Base-by-base conservation (phyloP, 2,797 vertebrate genomes). In the Chiroxiphia lanceolata region DNA sequence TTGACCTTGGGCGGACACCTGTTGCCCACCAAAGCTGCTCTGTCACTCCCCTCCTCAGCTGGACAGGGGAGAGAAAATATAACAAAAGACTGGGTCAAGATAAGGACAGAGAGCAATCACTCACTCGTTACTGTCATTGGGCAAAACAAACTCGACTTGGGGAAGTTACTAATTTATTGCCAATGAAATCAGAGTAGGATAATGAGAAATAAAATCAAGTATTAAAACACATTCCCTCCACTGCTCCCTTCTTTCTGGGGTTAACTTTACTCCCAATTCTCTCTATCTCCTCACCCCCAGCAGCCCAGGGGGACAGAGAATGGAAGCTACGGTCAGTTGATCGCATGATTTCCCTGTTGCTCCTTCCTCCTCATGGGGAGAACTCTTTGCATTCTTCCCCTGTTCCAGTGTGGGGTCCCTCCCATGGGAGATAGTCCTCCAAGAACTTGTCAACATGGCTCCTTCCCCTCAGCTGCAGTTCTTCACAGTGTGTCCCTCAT, bases 391-490 rank as follows among this genome's bases (percentile, higher is more conserved):
- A 31, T 10, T 54, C 25, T 61, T 67, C 40, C 40, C 8, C 36
- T 83, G 13, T 17, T 51, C 26, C 38, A 42, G 3, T 31, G 17
- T 38, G 13, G 23, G 26, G 29, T 22, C 29, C 22, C 29, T 80
- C 38, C 38, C 14, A 14, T 11, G 31, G 16, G 15, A 67, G 10
- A 18, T 60, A 61, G 48, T 61, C 11, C 18, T 81, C 6, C 22
- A n/a, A 0, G 0, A 60, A 56, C 19, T 50, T 67, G 15, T 71
- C n/a, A 36, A 10, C 2, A 15, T 67, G 25, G 9, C 6, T 61
- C 9, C 29, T 71, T 76, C 14, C 22, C 14, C 36, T 25, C 3
- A 3, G 15, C 14, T 56, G n/a, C 36, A 84, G 61, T 26, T 79
- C 38, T 69, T 57, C 29, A 53, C 51, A 31, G 53, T 53, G 40